Evolutionary conservation across 2,797 vertebrate genomes (phyloP).

Genomic region (Megaceryle alcyon): DNA sequence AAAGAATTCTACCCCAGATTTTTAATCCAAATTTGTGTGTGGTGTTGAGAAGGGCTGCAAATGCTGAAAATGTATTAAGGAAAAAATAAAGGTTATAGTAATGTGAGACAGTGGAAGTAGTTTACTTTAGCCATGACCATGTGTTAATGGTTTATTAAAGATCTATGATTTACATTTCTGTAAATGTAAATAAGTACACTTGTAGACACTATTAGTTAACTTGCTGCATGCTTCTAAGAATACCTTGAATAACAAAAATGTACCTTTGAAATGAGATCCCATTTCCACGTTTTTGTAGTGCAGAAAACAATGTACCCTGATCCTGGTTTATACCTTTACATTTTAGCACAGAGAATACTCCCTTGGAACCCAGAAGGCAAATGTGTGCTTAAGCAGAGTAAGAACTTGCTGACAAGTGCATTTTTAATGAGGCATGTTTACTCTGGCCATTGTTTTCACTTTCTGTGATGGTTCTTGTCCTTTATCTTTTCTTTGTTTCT

Average conservation of each 20-base stretch:
- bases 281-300: neutral
- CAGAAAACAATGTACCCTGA: neutral
- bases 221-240: neutral
- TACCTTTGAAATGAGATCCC: neutral
- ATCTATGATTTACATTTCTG: neutral
- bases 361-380: neutral
- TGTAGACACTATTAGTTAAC: neutral
- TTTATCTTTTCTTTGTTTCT: neutral
- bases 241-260: neutral
- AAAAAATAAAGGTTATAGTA: neutral
- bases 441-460: neutral
- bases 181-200: neutral
- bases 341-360: neutral
- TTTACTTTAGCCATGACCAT: neutral
- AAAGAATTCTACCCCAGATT: neutral
- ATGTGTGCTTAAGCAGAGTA: neutral
- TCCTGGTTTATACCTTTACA: neutral
- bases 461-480: neutral
- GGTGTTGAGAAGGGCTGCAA: neutral
- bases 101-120: neutral
- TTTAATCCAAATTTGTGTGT: neutral
- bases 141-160: neutral
- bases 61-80: neutral
- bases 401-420: neutral
- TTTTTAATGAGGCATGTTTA: neutral